Percentiles rank a stretch among this genome's conserved stretches.
Evolutionary conservation across 2,113 vertebrate species (phyloP).

Genomic region (Tachycineta bicolor): DNA sequence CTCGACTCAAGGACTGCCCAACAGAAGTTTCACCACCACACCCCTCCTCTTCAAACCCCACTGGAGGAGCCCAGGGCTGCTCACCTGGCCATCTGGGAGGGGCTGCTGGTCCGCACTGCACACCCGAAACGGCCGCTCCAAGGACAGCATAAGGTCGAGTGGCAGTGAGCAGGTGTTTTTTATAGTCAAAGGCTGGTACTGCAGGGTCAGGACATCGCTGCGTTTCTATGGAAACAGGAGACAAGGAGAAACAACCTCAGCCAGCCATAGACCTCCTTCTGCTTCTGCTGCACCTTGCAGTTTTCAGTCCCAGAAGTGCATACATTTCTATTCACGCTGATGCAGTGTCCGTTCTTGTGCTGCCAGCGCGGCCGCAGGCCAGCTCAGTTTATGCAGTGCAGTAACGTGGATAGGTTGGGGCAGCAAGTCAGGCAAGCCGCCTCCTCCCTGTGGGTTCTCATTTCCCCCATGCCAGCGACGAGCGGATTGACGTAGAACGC

Average conservation of each 20-base stretch:
- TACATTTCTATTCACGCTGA: too few relatives aligned
- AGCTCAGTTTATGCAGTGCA: too few relatives aligned
- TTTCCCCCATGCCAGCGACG: too few relatives aligned
- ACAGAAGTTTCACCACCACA: fast-evolving
- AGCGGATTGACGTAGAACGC: too few relatives aligned
- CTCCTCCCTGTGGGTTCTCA: too few relatives aligned
- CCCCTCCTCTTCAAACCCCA: not conserved
- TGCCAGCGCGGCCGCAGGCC: too few relatives aligned
- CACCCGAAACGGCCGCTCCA: constrained; percentile 79
- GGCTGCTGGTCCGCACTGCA: constrained; percentile 45
- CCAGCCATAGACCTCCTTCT: not conserved
- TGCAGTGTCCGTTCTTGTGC: too few relatives aligned
- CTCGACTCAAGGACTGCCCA: not conserved
- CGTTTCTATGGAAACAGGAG: constrained; percentile 62
- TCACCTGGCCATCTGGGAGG: constrained; percentile 54
- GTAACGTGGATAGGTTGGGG: too few relatives aligned
- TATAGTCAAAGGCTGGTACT: constrained; percentile 77
- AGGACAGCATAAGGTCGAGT: constrained; percentile 71
- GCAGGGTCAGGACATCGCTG: constrained; percentile 51
- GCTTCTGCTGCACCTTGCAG: not conserved
- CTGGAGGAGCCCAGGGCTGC: not conserved
- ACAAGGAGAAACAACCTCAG: not conserved
- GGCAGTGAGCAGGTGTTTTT: constrained; percentile 81
- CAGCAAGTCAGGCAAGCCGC: too few relatives aligned
- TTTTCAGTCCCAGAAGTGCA: not conserved